A percentile compares a stretch with the other conserved stretches of the same genome.
phyloP scores from a whole-genome alignment of 2,113 vertebrate genomes.

The Romanogobio albipinnatus region DNA sequence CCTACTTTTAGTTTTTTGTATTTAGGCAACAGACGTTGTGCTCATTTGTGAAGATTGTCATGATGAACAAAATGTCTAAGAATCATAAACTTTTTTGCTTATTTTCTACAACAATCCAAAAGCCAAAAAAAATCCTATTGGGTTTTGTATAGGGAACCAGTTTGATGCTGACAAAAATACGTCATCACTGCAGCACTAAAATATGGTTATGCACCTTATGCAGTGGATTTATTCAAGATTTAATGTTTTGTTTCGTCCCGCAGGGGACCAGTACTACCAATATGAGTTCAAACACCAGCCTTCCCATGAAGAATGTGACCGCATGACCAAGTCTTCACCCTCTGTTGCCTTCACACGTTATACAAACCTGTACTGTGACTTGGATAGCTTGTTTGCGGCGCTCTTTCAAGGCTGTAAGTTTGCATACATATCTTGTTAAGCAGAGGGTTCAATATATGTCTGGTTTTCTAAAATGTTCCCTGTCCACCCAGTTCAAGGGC shows the following conservation, averaged over 20 bases:
- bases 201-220: background rate
- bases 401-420: conserved; percentile 76
- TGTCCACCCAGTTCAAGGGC: conserved; percentile 53
- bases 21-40: background rate
- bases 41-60: background rate
- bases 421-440: background rate
- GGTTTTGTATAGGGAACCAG: background rate
- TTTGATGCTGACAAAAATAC: background rate
- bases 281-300: conserved; percentile 91
- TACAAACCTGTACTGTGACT: conserved; percentile 78
- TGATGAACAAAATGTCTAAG: background rate
- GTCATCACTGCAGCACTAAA: background rate
- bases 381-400: conserved; percentile 76
- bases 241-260: background rate
- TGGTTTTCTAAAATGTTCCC: background rate
- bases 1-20: background rate
- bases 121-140: background rate
- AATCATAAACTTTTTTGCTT: too few species aligned
- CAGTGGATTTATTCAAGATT: background rate
- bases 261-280: conserved; percentile 86
- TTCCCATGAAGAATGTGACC: conserved; percentile 79
- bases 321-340: conserved; percentile 73
- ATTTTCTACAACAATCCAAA: background rate
- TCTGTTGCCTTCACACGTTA: conserved; percentile 84
- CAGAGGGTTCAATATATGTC: background rate